phyloP scores from a whole-genome alignment of 2,113 vertebrate species.

The Albula glossodonta region DNA sequence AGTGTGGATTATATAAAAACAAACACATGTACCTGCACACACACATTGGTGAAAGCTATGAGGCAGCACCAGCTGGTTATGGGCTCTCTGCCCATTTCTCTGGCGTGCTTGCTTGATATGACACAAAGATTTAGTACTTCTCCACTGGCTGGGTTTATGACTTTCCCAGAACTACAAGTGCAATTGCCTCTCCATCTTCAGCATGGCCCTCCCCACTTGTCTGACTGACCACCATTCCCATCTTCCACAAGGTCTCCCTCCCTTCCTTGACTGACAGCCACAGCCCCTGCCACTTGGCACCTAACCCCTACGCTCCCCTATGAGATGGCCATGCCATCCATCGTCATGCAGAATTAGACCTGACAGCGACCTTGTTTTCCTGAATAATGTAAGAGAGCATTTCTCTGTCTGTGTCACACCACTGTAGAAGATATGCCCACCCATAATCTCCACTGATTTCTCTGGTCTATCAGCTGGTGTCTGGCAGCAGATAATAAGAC shows the following conservation, averaged over 20 bases:
- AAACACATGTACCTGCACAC: neutral
- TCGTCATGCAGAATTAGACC: slow-evolving; percentile 8
- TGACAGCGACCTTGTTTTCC: slow-evolving; percentile 17
- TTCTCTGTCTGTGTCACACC: slow-evolving; percentile 1
- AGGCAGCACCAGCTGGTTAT: no score
- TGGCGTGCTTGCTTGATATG: neutral
- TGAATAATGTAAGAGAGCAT: slow-evolving; percentile 27
- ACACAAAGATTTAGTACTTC: no score
- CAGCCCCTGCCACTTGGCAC: neutral
- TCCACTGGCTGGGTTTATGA: neutral
- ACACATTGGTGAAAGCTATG: slow-evolving; percentile 22
- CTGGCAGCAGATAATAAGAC: slow-evolving; percentile 13
- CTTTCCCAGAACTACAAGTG: no score
- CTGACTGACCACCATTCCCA: neutral
- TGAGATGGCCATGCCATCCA: neutral
- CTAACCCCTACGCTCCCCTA: neutral
- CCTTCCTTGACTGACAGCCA: neutral
- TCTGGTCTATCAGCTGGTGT: neutral
- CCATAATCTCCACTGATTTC: slow-evolving; percentile 17
- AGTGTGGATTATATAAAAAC: neutral
- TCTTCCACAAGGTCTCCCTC: neutral
- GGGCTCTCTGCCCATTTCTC: neutral
- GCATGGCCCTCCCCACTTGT: neutral
- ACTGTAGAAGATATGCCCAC: neutral
- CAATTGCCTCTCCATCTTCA: no score